phyloP scores from a whole-genome alignment of 2,797 vertebrate genomes.

The Sitta carolinensis region DNA sequence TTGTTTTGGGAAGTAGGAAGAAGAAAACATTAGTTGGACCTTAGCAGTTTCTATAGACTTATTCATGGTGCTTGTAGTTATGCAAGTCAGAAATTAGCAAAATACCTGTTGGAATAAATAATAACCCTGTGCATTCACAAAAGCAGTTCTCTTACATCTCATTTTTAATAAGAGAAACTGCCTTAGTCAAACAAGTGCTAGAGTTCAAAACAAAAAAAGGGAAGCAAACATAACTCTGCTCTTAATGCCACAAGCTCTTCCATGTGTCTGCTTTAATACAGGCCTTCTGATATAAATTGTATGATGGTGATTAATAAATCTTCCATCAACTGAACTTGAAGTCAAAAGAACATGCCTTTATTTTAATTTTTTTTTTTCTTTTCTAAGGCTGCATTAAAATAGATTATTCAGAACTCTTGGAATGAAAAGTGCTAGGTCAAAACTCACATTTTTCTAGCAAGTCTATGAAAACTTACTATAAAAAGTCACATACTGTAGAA shows the following conservation, averaged over 20 bases:
- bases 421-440: constrained; percentile 34
- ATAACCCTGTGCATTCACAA: background rate
- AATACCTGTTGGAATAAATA: constrained; percentile 18
- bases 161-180: background rate
- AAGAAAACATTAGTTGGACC: constrained; percentile 6
- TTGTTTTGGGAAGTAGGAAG: constrained; percentile 38
- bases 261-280: background rate
- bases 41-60: constrained; percentile 16
- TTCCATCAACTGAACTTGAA: constrained; percentile 22
- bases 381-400: constrained; percentile 17
- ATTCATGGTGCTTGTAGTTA: background rate
- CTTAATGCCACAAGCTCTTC: background rate
- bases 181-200: background rate
- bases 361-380: background rate
- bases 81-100: background rate
- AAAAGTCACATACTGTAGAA: constrained; percentile 1
- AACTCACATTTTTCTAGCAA: constrained; percentile 35
- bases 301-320: constrained; percentile 5
- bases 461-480: constrained; percentile 20
- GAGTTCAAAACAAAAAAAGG: background rate
- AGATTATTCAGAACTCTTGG: constrained; percentile 30
- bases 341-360: background rate
- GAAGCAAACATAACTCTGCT: background rate
- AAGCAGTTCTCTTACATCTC: background rate
- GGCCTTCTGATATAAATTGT: background rate